Evolutionary conservation across 2,113 vertebrate genomes (phyloP), one percentile per base, ranked within the genome.

Genomic region (Myotis lucifugus): DNA sequence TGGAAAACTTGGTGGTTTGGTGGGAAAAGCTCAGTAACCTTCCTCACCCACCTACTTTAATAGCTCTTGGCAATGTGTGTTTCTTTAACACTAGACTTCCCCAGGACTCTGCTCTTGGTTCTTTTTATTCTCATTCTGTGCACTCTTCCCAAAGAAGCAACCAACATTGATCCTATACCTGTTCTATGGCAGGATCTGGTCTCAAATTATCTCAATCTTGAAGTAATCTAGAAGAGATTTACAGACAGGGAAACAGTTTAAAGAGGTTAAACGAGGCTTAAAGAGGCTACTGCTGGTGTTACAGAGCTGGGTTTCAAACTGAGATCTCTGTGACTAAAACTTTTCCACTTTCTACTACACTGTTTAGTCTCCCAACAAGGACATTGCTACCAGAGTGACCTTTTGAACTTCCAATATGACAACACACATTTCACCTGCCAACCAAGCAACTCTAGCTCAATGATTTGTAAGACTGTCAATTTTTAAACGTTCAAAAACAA

Each of bases 401-500:
- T 61, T 83, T 42, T 29, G 52, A 95, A 86, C 42, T 84, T 87
- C 42, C 48, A 50, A 88, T n/a, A 94, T 66, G 32, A 88, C 18
- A 70, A 56, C 5, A 73, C 27, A 84, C 7, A 83, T 9, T 93
- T 82, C 10, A 93, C 3, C 52, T 93, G n/a, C 46, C 46, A 93
- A 61, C 48, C 40, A 79, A 46, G 61, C 46, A 83, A 50, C 19
- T 72, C 14, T 52, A 85, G 4, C 32, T 61, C 34, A 87, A 11
- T 52, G 34, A 59, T 37, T 70, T 90, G 3, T 50, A 76, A 88
- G 37, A 66, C 27, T 8, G 1, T 76, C 72, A n/a, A 46, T 50
- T 74, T 84, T 29, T 46, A 94, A 87, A 88, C 27, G 29, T 81
- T 88, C 29, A 46, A 19, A 72, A 85, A 72, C 32, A 90, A 90